Base-by-base conservation (phyloP, 2,888 invertebrate species). In the Masnerella sp. region DNA sequence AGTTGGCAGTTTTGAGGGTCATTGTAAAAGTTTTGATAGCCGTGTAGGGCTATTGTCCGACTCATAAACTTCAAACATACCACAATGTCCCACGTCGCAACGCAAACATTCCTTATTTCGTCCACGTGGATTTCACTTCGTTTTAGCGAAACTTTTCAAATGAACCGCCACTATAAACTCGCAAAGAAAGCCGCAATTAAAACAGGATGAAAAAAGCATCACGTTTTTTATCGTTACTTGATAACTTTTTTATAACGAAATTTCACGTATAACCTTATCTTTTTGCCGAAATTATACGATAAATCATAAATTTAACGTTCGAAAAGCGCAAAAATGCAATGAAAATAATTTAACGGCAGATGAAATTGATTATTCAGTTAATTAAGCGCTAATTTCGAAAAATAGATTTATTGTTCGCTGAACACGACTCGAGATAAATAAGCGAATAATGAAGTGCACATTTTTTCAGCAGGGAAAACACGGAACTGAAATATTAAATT, bases 1-100 rank as follows among this genome's bases (percentile, higher is more conserved):
- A 54, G 54, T 54, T 38, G 45, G 14, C 49, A 58, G 67, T 56
- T 67, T 67, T 56, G 40, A 56, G 67, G 49, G 56, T 56, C 56
- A 67, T 67, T 67, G 47, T 56, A 17, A 34, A 67, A 67, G 56
- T 67, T 58, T 67, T 67, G 67, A 67, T 67, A 67, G 56, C 56
- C 20, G 30, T 67, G 49, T 40, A 67, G 42, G 58, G 34, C 58
- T 58, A 51, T 67, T 67, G 58, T 67, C 58, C 67, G 47, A 58
- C 42, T 58, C 42, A 67, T 67, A 58, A 67, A 67, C 67, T 67
- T 67, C 42, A 67, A 67, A 51, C 49, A 43, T 43, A 34, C 67
- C 38, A 67, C 67, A 51, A 58, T 67, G 58, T 67, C 58, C 51
- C 40, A 49, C 34, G 47, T 49, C 49, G 56, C 58, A 38, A 28